phyloP scores from a whole-genome alignment of 1,140 invertebrate species.

The Aplysia californica region DNA sequence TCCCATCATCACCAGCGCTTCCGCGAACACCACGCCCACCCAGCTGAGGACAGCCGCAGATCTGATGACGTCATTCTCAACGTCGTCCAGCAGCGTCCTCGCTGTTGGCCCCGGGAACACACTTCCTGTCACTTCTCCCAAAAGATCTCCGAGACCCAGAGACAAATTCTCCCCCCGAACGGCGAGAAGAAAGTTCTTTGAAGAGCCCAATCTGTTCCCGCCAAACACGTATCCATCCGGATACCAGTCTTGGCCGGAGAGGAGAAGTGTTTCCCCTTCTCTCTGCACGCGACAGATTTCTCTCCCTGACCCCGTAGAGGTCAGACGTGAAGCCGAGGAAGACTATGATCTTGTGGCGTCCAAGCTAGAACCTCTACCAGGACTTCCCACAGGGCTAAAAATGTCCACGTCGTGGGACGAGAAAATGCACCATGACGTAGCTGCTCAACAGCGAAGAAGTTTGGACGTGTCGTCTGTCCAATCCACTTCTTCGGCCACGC shows the following conservation, averaged over 20 bases:
- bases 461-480: background rate
- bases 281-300: conserved; percentile 8
- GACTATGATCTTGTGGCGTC: conserved; percentile 28
- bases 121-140: conserved; percentile 8
- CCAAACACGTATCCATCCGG: background rate
- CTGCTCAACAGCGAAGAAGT: background rate
- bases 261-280: background rate
- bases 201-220: conserved; percentile 9
- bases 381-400: conserved; percentile 16
- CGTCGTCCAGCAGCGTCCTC: background rate
- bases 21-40: conserved; percentile 30
- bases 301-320: conserved; percentile 22
- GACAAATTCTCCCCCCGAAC: conserved; percentile 43
- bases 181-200: conserved; percentile 50
- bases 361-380: conserved; percentile 2
- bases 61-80: background rate
- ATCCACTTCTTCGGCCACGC: background rate
- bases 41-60: conserved; percentile 14
- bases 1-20: background rate
- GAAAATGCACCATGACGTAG: conserved; percentile 27
- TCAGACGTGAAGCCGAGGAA: conserved; percentile 33
- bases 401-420: conserved; percentile 36
- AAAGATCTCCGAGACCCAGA: conserved; percentile 19
- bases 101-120: conserved; percentile 4
- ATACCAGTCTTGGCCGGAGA: conserved; percentile 46